Evolutionary conservation across 2,888 invertebrate genomes (phyloP).

Genomic region (Cataglyphis cursor): DNA sequence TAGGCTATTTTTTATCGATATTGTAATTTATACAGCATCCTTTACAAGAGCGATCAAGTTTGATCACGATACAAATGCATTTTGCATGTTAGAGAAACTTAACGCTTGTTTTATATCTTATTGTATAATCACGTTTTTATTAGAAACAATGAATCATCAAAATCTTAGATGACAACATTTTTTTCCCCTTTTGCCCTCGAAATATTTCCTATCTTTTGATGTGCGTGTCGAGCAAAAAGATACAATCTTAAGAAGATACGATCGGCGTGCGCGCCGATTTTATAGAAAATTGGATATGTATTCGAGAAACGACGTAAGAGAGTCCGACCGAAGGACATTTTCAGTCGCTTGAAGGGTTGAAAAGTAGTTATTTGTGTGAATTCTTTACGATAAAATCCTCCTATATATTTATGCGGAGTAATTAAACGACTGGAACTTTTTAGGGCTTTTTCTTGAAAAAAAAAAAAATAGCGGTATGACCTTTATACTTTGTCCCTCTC

Average conservation of each 20-base stretch:
- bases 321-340: conserved; percentile 20
- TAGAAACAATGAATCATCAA: conserved; percentile 26
- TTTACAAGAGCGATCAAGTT: not conserved
- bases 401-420: not conserved
- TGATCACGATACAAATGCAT: not conserved
- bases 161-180: not conserved
- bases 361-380: conserved; percentile 16
- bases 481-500: not conserved
- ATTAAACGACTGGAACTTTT: not conserved
- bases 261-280: conserved; percentile 10
- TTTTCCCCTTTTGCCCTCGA: not conserved
- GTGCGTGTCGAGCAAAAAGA: conserved; percentile 27
- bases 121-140: conserved; percentile 14
- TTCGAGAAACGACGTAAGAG: conserved; percentile 1
- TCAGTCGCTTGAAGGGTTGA: conserved; percentile 6
- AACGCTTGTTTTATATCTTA: not conserved
- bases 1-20: not conserved
- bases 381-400: conserved; percentile 21
- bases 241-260: conserved; percentile 32
- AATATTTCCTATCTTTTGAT: not conserved
- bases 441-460: not conserved
- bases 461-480: conserved; percentile 6
- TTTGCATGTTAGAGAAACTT: not conserved
- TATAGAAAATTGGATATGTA: not conserved
- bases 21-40: not conserved